Conservation (phyloP, 1,140 invertebrate genomes). For the Leptonema lineaticorne region DNA sequence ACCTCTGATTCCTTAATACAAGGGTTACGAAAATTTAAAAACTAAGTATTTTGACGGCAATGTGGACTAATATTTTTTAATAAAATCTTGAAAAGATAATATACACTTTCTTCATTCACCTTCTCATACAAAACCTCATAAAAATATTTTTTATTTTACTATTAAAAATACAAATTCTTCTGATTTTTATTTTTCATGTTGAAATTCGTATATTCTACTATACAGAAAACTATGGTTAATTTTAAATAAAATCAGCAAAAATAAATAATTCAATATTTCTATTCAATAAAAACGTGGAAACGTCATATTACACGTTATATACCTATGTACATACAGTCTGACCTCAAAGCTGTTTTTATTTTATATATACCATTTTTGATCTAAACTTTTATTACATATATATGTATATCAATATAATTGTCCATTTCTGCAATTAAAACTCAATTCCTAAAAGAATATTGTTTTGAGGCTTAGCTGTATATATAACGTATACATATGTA, state of each 20-base stretch:
- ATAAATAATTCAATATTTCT: constrained; percentile 26
- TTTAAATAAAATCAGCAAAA: constrained; percentile 23
- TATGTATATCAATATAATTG: not conserved
- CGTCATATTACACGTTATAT: not conserved
- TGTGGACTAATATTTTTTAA: constrained; percentile 7
- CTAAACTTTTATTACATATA: too few species aligned
- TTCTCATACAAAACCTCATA: constrained; percentile 7
- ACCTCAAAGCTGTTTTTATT: too few species aligned
- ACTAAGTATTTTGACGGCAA: not conserved
- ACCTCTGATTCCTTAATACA: not conserved
- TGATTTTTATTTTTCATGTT: constrained; percentile 23
- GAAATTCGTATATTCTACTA: constrained; percentile 24
- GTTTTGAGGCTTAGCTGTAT: too few species aligned
- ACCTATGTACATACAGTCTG: not conserved
- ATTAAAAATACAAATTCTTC: constrained; percentile 26
- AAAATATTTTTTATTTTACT: constrained; percentile 16
- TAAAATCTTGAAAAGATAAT: constrained; percentile 15
- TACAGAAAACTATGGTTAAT: constrained; percentile 20
- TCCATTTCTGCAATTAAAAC: too few species aligned
- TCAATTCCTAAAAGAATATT: too few species aligned
- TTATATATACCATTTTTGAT: too few species aligned
- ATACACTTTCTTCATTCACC: not conserved
- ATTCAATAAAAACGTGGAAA: constrained; percentile 21
- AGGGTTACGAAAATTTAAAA: not conserved
- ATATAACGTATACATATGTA: not conserved